Evolutionary conservation across 1,140 invertebrate genomes (phyloP), one percentile per base, ranked within the genome.

Genomic region (Grapholita molesta): DNA sequence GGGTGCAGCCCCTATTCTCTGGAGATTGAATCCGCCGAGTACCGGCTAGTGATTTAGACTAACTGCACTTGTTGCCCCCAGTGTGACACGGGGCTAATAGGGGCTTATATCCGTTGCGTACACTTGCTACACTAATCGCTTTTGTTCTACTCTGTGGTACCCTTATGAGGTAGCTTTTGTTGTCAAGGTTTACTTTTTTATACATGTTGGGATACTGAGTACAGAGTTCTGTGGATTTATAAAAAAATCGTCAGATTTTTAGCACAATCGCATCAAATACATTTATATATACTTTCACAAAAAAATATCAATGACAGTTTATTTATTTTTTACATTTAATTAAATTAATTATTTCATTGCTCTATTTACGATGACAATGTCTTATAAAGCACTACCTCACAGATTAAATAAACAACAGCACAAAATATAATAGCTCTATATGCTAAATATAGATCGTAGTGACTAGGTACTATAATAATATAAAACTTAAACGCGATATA

Each of bases 41-140:
- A 75, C 72, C 69, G 72, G 68, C 70, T 75, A 75, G 83, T 88
- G 87, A 91, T 91, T 89, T 87, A 88, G 81, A 83, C 78, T 83
- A 88, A 89, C 82, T 89, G 76, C 85, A 88, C 87, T 88, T 88
- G 85, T 86, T 85, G 85, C 82, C 68, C 73, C 66, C 69, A 64
- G 42, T 83, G 83, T 86, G 84, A 87, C 82, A 79, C 76, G 75
- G 69, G 73, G 71, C 81, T 88, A 88, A 88, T 86, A 79, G 68
- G 67, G 38, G 74, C 82, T 83, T 88, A 85, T 86, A 69, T 71
- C 70, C 65, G 74, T 83, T 76, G 66, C 64, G 71, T 72, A 69
- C 76, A 83, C 75, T 79, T 80, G 78, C 66, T 33, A 38, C 35
- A 18, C 24, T 30, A 67, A 28, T 61, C 55, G 55, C 24, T 61